Evolutionary conservation across 2,888 invertebrate genomes (phyloP), one percentile per base, ranked within the genome.

Genomic region (Andrena marginata): DNA sequence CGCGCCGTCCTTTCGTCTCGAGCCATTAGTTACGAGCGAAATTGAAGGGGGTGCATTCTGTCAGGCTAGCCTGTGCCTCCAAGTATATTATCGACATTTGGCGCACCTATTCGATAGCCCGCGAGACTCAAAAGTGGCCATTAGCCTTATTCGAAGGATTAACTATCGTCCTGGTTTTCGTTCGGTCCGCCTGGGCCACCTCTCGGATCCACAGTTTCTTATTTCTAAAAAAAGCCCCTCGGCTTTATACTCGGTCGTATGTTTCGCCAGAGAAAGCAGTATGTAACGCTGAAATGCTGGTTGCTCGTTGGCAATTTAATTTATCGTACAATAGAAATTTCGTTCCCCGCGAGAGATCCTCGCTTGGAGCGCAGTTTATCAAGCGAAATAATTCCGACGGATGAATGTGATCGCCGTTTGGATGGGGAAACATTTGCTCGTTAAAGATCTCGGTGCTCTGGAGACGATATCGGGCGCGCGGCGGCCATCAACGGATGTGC

Each of bases 71-170:
- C 65, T 60, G 69, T 64, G 71, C 76, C 26, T 59, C 67, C 69
- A 71, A 84, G 80, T 84, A 74, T 84, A 85, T 88, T 86, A 88
- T 86, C 85, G 80, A 79, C 85, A 87, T 84, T 89, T 81, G 87
- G 85, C 80, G 84, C 80, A 78, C 84, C 83, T 81, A 81, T 79
- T 76, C 84, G 81, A 86, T 85, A 84, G 88, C 63, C 84, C 76
- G 72, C 62, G 73, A 80, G 86, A 84, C 87, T 82, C 83, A 60
- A 75, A 84, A 87, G 86, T 87, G 82, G 83, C 87, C 84, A 83
- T 89, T 89, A 85, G 85, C 85, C 84, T 87, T 86, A 77, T 88
- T 89, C 80, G 77, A 78, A 79, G 80, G 87, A 89, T 87, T 89
- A 85, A 89, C 84, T 81, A 81, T 87, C 77, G 85, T 79, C 73